Base-by-base conservation (phyloP, 2,888 invertebrate species). In the Diplolepis rosae region DNA sequence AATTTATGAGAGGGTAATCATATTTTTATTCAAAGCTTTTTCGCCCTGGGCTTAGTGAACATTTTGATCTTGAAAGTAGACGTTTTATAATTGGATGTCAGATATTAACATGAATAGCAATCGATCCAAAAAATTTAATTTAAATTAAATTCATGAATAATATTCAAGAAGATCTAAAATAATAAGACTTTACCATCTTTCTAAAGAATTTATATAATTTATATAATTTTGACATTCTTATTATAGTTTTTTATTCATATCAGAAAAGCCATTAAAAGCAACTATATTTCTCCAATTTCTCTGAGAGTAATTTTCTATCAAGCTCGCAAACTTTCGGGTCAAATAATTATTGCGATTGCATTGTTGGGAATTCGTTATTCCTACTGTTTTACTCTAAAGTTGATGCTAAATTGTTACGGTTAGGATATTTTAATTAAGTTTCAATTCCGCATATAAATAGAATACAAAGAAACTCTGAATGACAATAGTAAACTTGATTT, bases 271-370 rank as follows among this genome's bases (percentile, higher is more conserved):
- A 35, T 35, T 35, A 35, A 13, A 2, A 35, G 18, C 18, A 48
- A 66, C 28, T 28, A 54, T 27, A 52, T 67, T 39, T n/a, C 56
- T 28, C 45, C 45, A 68, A 68, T 35, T 2, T 52, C 30, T 52
- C 15, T 30, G 28, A 30, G n/a, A 52, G 15, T 7, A 30, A 4
- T 52, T 48, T 48, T 48, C 18, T n/a, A n/a, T n/a, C 52, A 52
- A 52, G 15, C 30, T 30, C 27, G 11, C 11, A 51, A 51, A 24
- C 1, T n/a, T n/a, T n/a, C 52, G 35, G 35, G 13, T 52, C 6
- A 52, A 30, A 52, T 52, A 52, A 30, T 52, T 15, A 52, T 30
- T 30, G 30, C 15, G 28, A 15, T 30, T 51, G 24, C 6, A 13
- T 9, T 24, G 52, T 15, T 7, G 15, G 28, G 28, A 28, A 28